Evolutionary conservation across 2,113 vertebrate species (phyloP).

Genomic region (Puma concolor): DNA sequence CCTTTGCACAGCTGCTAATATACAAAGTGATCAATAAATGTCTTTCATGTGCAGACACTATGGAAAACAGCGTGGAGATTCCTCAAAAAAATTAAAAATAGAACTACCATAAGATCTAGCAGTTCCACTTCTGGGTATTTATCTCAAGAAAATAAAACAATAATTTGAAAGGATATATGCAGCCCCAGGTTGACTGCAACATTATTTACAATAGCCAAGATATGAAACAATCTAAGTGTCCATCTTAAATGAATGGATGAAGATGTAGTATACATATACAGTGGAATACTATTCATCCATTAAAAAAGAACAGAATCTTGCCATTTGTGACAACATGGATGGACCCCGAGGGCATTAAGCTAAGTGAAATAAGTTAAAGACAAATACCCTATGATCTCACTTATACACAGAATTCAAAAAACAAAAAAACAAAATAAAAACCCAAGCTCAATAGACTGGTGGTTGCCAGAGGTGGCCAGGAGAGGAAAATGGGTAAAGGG

Average conservation of each 20-base stretch:
- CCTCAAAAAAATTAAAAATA: neutral
- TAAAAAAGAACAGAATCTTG: neutral
- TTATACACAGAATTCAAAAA: neutral
- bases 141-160: conserved; percentile 3
- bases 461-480: neutral
- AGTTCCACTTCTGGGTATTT: neutral
- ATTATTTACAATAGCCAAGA: neutral
- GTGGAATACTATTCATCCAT: neutral
- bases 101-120: neutral
- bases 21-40: conserved; percentile 29
- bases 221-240: neutral
- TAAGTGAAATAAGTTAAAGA: neutral
- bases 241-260: neutral
- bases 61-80: neutral
- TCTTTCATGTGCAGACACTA: neutral
- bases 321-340: conserved; percentile 7
- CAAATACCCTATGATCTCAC: neutral
- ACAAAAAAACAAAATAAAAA: neutral
- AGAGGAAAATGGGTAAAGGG: neutral
- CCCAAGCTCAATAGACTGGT: neutral
- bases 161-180: neutral
- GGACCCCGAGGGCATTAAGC: neutral
- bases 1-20: neutral
- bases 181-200: neutral
- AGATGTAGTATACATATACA: neutral